These are phyloP conservation scores for Octopus sinensis DNA, from an alignment of 1,140 invertebrate genomes.

Conservation along the genomic window DNA sequence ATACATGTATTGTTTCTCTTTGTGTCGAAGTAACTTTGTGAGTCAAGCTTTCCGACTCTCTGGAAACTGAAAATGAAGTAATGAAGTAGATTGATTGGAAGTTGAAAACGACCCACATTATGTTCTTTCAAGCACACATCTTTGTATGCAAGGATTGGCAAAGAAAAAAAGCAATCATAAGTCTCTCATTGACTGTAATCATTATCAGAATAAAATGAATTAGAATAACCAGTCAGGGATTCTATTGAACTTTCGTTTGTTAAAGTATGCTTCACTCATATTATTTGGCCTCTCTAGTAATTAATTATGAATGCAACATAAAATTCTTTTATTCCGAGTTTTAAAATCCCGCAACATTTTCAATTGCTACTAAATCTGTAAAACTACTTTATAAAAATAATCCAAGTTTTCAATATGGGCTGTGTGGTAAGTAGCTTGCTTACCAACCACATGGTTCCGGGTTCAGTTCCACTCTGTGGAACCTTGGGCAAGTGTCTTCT, in stretches of 20 bases:
- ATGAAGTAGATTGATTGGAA: background rate
- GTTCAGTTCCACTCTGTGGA: too few relatives aligned
- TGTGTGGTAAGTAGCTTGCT: too few relatives aligned
- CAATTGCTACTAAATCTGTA: background rate
- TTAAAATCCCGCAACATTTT: background rate
- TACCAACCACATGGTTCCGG: too few relatives aligned
- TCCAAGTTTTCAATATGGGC: background rate
- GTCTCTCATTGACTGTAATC: conserved; percentile 1
- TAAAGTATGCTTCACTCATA: background rate
- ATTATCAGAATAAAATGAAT: conserved; percentile 3
- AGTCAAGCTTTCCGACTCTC: conserved; percentile 4
- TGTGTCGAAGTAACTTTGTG: background rate
- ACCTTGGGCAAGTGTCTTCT: too few relatives aligned
- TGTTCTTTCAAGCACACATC: background rate
- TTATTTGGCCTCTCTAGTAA: background rate
- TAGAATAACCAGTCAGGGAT: background rate
- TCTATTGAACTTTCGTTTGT: conserved; percentile 1
- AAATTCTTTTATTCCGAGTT: background rate
- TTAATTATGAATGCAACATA: conserved; percentile 3
- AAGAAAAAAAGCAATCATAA: conserved; percentile 1
- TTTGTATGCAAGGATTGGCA: conserved; percentile 1
- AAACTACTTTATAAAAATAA: background rate
- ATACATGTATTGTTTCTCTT: background rate
- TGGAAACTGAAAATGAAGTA: background rate
- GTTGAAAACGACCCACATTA: conserved; percentile 7